Evolutionary conservation across 2,888 invertebrate genomes (phyloP), one percentile per base, ranked within the genome.

Genomic region (Drosophila leonis): DNA sequence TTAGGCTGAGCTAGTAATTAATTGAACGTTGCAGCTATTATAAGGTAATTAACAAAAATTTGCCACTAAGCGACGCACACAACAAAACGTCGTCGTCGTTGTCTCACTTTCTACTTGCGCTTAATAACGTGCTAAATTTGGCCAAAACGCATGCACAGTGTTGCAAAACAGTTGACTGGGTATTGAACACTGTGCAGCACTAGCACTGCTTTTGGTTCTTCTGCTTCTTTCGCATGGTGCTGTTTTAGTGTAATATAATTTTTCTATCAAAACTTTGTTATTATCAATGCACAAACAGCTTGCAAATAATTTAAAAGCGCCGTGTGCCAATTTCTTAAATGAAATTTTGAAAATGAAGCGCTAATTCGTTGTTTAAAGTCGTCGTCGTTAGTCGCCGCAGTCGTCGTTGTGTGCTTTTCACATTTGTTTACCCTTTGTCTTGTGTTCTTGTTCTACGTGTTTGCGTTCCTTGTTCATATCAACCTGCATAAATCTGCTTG

Each of bases 361-460:
- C 39, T 65, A 42, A 66, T 63, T 49, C 27, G 18, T 12, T 42
- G 27, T 24, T 15, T 12, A 52, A 49, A 57, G 33, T 44, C 62
- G 33, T 44, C 57, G 49, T 65, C 63, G 65, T 59, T 55, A 57
- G 42, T 65, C 63, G 65, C 62, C 62, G 68, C 33, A 62, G 61
- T 55, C 59, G 62, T 72, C 61, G 78, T 56, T 69, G 62, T 57
- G 72, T 80, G 51, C 59, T 78, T 65, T 76, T 73, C 63, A 49
- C 49, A 77, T 84, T 78, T 86, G 89, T 85, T 85, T 85, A 86
- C 82, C 73, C 86, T 81, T 86, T 86, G 81, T 81, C 87, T 84
- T 78, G 72, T 73, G 69, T 89, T 80, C 75, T 65, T 66, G 72
- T 80, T 66, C 56, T 73, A 56, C 65, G 78, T 73, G 51, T 75